Evolutionary conservation across 2,113 vertebrate species (phyloP).

Genomic region (Australoheros scitulus): DNA sequence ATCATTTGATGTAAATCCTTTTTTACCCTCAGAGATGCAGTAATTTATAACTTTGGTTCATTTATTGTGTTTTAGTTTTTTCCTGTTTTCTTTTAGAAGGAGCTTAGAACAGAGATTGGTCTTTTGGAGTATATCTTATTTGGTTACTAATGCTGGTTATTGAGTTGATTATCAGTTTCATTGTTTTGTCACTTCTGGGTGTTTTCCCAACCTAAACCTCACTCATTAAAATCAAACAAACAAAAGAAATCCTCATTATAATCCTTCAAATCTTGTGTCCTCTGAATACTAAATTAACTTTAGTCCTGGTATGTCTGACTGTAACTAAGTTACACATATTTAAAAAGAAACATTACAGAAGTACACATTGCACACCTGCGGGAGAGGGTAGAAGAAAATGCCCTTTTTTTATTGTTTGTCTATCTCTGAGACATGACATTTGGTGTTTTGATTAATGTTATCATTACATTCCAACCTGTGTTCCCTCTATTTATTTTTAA

Average conservation of each 20-base stretch:
- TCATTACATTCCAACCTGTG: conserved; percentile 28
- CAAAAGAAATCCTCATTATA: background rate
- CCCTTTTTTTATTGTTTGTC: background rate
- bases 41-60: background rate
- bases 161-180: background rate
- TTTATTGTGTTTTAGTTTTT: background rate
- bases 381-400: background rate
- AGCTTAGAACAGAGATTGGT: background rate
- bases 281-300: background rate
- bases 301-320: no score
- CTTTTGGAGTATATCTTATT: background rate
- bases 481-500: conserved; percentile 52
- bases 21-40: background rate
- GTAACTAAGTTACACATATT: no score
- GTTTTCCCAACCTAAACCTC: background rate
- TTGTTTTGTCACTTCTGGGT: background rate
- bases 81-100: background rate
- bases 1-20: background rate
- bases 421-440: conserved; percentile 2
- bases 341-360: no score
- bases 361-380: background rate
- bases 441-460: conserved; percentile 31
- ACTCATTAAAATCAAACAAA: background rate
- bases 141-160: background rate
- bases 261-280: background rate